Conservation (phyloP, 2,888 invertebrate genomes). For the Andrena minutula region DNA sequence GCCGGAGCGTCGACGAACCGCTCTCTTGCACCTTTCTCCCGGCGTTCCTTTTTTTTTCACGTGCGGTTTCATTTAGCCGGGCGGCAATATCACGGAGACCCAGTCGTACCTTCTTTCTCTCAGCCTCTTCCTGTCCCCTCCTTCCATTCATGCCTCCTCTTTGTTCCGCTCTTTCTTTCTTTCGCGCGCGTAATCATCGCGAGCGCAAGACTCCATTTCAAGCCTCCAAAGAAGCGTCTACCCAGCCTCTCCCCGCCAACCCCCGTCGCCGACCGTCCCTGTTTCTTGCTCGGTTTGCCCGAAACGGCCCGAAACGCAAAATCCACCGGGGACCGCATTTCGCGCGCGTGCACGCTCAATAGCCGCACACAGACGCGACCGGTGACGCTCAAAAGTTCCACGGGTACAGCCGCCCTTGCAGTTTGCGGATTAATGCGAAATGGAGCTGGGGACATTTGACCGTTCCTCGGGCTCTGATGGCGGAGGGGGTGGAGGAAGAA, state of each 20-base stretch:
- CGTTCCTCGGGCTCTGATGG: constrained; percentile 1
- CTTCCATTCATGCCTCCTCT: constrained; percentile 64
- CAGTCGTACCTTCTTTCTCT: constrained; percentile 28
- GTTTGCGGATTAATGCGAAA: constrained; percentile 47
- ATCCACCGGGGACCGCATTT: constrained; percentile 45
- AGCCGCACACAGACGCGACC: background rate
- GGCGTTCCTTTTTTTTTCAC: constrained; percentile 76
- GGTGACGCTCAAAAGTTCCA: constrained; percentile 26
- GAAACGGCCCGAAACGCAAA: constrained; percentile 67
- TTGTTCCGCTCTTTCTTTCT: constrained; percentile 72
- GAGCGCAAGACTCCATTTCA: constrained; percentile 79
- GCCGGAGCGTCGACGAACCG: constrained; percentile 72
- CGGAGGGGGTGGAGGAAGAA: background rate
- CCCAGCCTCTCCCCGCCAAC: constrained; percentile 28
- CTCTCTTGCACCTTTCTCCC: constrained; percentile 72
- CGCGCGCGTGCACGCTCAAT: background rate
- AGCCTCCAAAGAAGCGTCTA: constrained; percentile 58
- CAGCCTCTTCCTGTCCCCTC: constrained; percentile 53
- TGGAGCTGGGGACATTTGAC: constrained; percentile 35
- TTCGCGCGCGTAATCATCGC: constrained; percentile 78
- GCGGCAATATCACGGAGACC: constrained; percentile 74
- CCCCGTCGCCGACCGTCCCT: constrained; percentile 50
- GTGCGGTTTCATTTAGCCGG: constrained; percentile 82
- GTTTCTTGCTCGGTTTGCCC: constrained; percentile 77
- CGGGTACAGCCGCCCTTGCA: background rate